Evolutionary conservation across 2,888 invertebrate genomes (phyloP), one percentile per base, ranked within the genome.

Genomic region (Patella caerulea): DNA sequence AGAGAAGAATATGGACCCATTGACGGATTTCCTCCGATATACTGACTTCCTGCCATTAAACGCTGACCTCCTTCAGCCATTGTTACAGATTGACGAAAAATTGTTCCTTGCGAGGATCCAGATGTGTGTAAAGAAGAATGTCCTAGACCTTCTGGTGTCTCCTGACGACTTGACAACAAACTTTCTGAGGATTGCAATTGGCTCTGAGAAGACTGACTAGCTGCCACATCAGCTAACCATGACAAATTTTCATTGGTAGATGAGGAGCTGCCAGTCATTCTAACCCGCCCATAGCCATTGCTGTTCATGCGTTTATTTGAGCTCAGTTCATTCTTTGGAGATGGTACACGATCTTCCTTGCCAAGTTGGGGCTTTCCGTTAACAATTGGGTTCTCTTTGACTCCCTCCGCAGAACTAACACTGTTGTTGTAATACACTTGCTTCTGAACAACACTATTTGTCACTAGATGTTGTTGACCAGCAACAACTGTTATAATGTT

Each of bases 201-300:
- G 65, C 56, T 55, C 76, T 72, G 72, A 52, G 53, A 34, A 72
- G 72, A 34, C 81, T 82, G 83, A 79, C 80, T 79, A 53, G 78
- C 76, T 73, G 82, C 80, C 79, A 80, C 85, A 82, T 86, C 85
- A 54, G 86, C 72, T 69, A 85, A 78, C 81, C 85, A 86, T 81
- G 74, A 77, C 69, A 83, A 72, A 83, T 84, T 85, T 70, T 85
- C 84, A 71, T 83, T 82, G 78, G 77, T 83, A 53, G 85, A 84
- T 71, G 81, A 73, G 69, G 79, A 76, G 79, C 85, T 85, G 79
- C 87, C 87, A 78, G 86, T 87, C 87, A 88, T 84, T 86, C 86
- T 86, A 84, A 81, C 83, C 80, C 86, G 82, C 78, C 86, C 86
- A 80, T 79, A 83, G 73, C 87, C 88, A 88, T 87, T 86, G 75